Percentiles rank a stretch among this genome's conserved stretches.
These are phyloP conservation scores for Agrochola litura DNA, from an alignment of 2,888 invertebrate genomes.

Conservation along the genomic window DNA sequence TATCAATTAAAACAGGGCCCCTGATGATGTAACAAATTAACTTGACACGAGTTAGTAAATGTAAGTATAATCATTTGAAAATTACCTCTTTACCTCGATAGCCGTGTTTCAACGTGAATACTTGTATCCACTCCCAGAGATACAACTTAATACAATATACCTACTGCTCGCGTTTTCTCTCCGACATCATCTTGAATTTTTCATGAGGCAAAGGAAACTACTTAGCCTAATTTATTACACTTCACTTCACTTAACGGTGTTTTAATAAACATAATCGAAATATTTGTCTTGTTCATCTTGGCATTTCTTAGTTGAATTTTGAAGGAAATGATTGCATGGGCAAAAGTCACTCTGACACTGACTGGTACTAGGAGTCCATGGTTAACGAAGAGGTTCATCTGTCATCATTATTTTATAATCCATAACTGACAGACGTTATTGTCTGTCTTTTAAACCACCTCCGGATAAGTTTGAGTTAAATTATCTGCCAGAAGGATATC, in stretches of 20 bases:
- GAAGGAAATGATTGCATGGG: background rate
- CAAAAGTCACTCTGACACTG: too few species aligned
- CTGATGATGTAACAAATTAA: background rate
- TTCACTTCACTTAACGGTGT: constrained; percentile 14
- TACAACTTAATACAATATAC: background rate
- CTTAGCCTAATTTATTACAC: constrained; percentile 50
- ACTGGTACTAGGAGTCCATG: constrained; percentile 8
- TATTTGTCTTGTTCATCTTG: background rate
- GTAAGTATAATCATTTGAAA: background rate
- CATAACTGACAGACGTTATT: background rate
- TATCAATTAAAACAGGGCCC: background rate
- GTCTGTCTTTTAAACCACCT: background rate
- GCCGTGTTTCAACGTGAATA: background rate
- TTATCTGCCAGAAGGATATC: background rate
- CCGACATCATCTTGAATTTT: constrained; percentile 39
- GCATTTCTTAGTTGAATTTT: constrained; percentile 3
- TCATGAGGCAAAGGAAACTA: constrained; percentile 44
- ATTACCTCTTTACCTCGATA: background rate
- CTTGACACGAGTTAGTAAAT: background rate
- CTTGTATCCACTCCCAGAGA: constrained; percentile 13
- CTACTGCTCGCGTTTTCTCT: constrained; percentile 27
- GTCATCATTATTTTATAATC: background rate
- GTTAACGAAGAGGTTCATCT: background rate
- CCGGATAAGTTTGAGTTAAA: background rate
- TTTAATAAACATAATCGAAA: constrained; percentile 30